Base-by-base conservation (phyloP, 2,113 vertebrate genomes). In the Nerophis ophidion region DNA sequence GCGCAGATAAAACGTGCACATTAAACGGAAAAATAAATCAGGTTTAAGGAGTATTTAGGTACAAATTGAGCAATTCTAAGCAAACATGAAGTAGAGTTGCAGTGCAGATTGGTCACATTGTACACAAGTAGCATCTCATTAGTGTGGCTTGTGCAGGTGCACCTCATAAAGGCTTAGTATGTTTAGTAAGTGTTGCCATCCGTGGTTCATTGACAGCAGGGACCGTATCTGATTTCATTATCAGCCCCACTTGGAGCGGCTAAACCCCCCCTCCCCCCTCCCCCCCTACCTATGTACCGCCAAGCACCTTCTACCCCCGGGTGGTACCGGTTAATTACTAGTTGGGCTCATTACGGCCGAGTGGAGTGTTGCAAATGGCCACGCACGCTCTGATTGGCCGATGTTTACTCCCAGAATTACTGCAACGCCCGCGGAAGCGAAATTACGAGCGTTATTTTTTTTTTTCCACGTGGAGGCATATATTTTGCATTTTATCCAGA, bases 141-240 rank as follows among this genome's bases (percentile, higher is more conserved):
- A 50, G 16, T 8, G 14, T 35, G 26, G 26, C 26, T 3, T 26
- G 26, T 34, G 2, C 26, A 52, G 34, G 12, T 34, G 50, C 11
- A 33, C 49, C 33, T 33, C 5, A 12, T 12, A 6, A 5, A 12
- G 12, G 19, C 19, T 26, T 14, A 6, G 14, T 14, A 16, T 40
- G 12, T n/a, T 60, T 47, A 33, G 8, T 36, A 55, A 35, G 14
- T 14, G 2, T 8, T 19, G 14, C 9, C 5, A 19, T 17, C 56
- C 54, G 38, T 68, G 70, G 66, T 75, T 77, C 78, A 87, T 80
- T 74, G 80, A 79, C 70, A 84, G 58, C 75, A 42, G 72, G 74
- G 75, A 75, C 77, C 72, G 74, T 69, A 82, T 86, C 79, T 72
- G 82, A 84, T 86, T 82, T 83, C 77, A 82, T 86, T 82, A 82